Conservation (phyloP, 2,797 vertebrate genomes). For the Helicolenus hilgendorfi region DNA sequence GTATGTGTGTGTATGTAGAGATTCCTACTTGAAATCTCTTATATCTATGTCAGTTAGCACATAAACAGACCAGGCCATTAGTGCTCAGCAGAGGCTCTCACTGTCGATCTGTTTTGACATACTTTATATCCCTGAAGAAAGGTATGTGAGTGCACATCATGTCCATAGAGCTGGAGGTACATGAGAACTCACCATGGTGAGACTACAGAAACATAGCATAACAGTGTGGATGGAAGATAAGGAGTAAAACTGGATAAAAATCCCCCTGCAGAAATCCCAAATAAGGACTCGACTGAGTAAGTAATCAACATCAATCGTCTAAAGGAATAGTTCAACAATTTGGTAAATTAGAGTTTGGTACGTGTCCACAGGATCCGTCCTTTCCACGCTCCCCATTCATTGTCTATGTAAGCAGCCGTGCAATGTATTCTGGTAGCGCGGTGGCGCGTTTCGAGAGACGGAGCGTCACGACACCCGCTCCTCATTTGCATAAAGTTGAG, state of each 20-base stretch:
- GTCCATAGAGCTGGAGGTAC: neutral
- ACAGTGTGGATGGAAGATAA: neutral
- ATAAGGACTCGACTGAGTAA: neutral
- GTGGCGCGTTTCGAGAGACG: too few species aligned
- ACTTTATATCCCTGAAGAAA: neutral
- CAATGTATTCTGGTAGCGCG: too few species aligned
- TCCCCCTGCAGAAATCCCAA: neutral
- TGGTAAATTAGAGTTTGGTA: neutral
- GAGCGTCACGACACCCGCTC: too few species aligned
- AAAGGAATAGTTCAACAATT: neutral
- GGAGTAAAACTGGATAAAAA: neutral
- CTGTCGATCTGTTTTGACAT: slow-evolving; percentile 40
- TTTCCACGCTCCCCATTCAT: too few species aligned
- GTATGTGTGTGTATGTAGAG: neutral
- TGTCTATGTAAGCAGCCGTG: too few species aligned
- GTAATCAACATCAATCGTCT: neutral
- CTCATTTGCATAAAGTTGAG: too few species aligned
- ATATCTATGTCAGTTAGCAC: slow-evolving; percentile 37
- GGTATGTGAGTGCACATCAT: neutral
- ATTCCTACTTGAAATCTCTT: slow-evolving; percentile 37
- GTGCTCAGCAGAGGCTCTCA: slow-evolving; percentile 25
- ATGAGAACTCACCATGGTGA: neutral
- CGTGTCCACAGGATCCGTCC: too few species aligned
- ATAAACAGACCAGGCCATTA: slow-evolving; percentile 73
- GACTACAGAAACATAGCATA: neutral